Conservation (phyloP, 2,888 invertebrate genomes). For the Zonitis immaculata region DNA sequence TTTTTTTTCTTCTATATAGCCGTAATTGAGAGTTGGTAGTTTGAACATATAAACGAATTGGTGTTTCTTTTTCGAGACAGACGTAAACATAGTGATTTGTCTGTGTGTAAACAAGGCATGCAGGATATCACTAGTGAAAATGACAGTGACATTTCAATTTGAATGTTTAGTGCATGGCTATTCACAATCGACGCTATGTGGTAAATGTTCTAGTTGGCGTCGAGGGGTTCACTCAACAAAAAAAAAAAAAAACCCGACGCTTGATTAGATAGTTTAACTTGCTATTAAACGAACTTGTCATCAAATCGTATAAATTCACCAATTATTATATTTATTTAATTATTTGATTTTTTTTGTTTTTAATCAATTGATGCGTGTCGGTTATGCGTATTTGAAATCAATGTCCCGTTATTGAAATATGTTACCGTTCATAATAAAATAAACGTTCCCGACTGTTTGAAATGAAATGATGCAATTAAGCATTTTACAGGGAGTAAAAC, state of each 20-base stretch:
- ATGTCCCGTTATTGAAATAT: constrained; percentile 17
- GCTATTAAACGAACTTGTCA: constrained; percentile 24
- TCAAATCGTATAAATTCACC: constrained; percentile 7
- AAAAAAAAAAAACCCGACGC: too few relatives aligned
- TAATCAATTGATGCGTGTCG: too few relatives aligned
- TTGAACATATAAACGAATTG: not conserved
- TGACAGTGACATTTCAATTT: constrained; percentile 49
- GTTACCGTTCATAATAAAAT: constrained; percentile 18
- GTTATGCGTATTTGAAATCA: constrained; percentile 1
- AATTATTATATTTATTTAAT: not conserved
- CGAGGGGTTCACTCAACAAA: constrained; percentile 27
- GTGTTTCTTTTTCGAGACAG: constrained; percentile 29
- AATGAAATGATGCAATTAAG: constrained; percentile 45
- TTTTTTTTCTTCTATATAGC: not conserved
- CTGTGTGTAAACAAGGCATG: constrained; percentile 29
- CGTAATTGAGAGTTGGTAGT: not conserved
- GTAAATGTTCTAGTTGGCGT: constrained; percentile 33
- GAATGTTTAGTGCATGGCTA: constrained; percentile 38
- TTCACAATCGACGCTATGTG: constrained; percentile 33
- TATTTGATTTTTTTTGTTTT: too few relatives aligned
- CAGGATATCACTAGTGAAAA: constrained; percentile 38
- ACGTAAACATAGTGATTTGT: constrained; percentile 39
- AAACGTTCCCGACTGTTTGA: constrained; percentile 24
- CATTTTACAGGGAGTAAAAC: constrained; percentile 42
- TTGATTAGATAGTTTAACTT: constrained; percentile 28